Base-by-base conservation (phyloP, 2,888 invertebrate genomes). In the Netelia virgata region DNA sequence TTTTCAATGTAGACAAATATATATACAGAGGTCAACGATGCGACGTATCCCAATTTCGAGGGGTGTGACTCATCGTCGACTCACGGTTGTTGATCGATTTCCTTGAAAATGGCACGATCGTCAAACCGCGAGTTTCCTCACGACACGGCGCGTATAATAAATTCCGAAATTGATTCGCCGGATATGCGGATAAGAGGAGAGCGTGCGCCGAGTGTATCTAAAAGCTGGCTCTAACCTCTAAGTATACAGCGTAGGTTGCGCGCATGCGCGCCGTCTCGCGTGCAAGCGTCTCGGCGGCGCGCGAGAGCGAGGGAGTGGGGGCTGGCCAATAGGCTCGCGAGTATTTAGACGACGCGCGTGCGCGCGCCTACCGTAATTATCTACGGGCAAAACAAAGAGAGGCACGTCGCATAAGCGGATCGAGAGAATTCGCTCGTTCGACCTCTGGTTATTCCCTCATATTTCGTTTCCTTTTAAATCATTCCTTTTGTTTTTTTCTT, bases 101-200 rank as follows among this genome's bases (percentile, higher is more conserved):
- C 41, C 36, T 79, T 68, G 70, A 76, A 75, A 66, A 55, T 47
- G 16, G 14, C 69, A 28, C 41, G 63, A 82, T 75, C 75, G 79
- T 75, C 70, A 63, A 75, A 75, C 50, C 75, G 75, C 59, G 69
- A 69, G 70, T 57, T 63, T 53, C 43, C 59, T 16, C 50, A 55
- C 68, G 18, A 11, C 68, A 73, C 68, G 73, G 10, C 43, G 59
- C 72, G 78, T 64, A 36, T 70, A 64, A 78, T 85, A 85, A 85
- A 82, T 85, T 82, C 79, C 63, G 78, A 75, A 82, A 82, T 59
- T 5, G 70, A 78, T 75, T 76, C 72, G 61, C 80, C 75, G 80
- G 79, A 83, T 80, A 70, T 59, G 23, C 72, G 83, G 79, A 80
- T 80, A 76, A 80, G 72, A 75, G 75, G 66, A 43, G 70, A 79